Base-by-base conservation (phyloP, 2,888 invertebrate species). In the Augiades crinisus region DNA sequence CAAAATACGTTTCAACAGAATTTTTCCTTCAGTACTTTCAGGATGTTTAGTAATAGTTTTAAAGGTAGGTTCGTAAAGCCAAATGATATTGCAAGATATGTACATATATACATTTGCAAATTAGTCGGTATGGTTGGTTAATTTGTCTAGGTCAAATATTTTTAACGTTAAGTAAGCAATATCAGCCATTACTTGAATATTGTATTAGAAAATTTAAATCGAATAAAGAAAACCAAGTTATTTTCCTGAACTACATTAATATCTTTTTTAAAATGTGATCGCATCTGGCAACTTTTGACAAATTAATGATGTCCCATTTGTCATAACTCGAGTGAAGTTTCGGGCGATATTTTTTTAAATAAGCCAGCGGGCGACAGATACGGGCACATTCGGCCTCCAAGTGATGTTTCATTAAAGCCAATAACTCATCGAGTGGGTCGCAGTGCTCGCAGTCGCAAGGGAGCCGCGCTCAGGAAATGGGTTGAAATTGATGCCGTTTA, bases 401-500 rank as follows among this genome's bases (percentile, higher is more conserved):
- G 70, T 66, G 70, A 68, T 69, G 69, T 72, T 72, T 76, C 77
- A 82, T 84, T 85, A 81, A 72, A 75, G 67, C 62, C 67, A 80
- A 78, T 80, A 72, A 78, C 72, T 74, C 60, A 63, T 66, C 60
- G 68, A 72, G 78, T 74, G 76, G 78, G 75, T 72, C 72, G 75
- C 70, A 50, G 19, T 22, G 33, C 16, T 40, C 47, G 8, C 45
- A 40, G 66, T 63, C 54, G 59, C 59, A 56, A 70, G 70, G 72
- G 65, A 62, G 61, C 65, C 71, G 64, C 65, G 70, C 75, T 75
- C 86, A 86, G 88, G 88, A 88, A 83, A 83, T 86, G 82, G 75
- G 68, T 74, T 77, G 78, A 82, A 86, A 86, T 88, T 87, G 87
- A 81, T 65, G 75, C 80, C 70, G 68, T 75, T 83, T 80, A 80